Evolutionary conservation across 2,888 invertebrate species (phyloP).

Genomic region (Lasioglossum zephyrum): DNA sequence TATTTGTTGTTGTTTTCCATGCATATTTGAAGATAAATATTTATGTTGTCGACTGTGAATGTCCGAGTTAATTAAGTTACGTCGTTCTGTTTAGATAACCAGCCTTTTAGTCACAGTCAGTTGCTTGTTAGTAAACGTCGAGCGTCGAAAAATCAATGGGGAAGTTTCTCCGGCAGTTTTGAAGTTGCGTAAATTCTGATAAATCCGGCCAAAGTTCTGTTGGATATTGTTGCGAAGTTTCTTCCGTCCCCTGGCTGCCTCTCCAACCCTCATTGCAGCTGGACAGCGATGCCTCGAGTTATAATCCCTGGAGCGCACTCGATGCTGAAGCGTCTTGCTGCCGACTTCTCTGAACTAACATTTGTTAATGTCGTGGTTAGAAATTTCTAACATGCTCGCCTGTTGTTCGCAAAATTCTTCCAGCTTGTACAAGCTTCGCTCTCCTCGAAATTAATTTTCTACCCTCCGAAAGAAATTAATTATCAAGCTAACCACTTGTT

Average conservation of each 20-base stretch:
- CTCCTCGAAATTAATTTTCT: neutral
- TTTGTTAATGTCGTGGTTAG: slow-evolving; percentile 29
- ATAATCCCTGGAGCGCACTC: slow-evolving; percentile 50
- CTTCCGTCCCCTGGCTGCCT: neutral
- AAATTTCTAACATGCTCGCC: neutral
- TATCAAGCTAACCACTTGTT: neutral
- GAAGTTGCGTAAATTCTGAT: slow-evolving; percentile 29
- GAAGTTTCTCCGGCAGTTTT: neutral
- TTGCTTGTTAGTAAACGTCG: slow-evolving; percentile 1
- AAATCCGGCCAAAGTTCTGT: slow-evolving; percentile 15
- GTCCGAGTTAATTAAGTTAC: neutral
- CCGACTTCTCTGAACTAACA: slow-evolving; percentile 20
- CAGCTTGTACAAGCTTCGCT: neutral
- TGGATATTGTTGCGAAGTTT: slow-evolving; percentile 36
- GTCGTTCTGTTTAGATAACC: neutral
- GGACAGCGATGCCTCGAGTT: slow-evolving; percentile 39
- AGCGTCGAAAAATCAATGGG: neutral
- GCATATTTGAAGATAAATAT: neutral
- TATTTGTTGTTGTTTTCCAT: neutral
- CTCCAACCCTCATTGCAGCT: slow-evolving; percentile 2
- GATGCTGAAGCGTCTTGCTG: slow-evolving; percentile 23
- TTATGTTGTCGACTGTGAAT: neutral
- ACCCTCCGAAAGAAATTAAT: neutral
- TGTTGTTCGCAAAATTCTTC: neutral
- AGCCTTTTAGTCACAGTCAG: neutral